These are phyloP conservation scores for Ellobius talpinus DNA, from an alignment of 2,113 vertebrate species.

Conservation along the genomic window DNA sequence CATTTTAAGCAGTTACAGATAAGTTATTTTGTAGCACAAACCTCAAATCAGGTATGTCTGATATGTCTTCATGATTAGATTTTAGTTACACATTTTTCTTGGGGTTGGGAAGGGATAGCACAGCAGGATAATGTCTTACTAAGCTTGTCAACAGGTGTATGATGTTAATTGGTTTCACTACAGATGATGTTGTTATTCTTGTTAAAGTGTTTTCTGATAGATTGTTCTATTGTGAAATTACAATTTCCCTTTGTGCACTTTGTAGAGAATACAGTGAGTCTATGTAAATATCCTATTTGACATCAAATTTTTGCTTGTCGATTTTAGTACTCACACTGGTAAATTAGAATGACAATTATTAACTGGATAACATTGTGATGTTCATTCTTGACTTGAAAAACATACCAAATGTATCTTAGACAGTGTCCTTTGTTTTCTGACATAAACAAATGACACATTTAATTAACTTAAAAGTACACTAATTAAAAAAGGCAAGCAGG, in stretches of 20 bases:
- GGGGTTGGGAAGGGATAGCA: accelerated
- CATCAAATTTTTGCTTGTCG: background rate
- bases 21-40: background rate
- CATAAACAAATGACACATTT: conserved; percentile 20
- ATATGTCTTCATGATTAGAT: background rate
- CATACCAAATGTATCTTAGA: background rate
- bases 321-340: background rate
- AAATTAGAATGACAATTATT: background rate
- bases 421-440: background rate
- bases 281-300: background rate
- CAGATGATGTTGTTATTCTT: background rate
- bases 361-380: background rate
- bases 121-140: background rate
- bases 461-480: background rate
- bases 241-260: background rate
- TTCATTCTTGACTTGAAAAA: background rate
- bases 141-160: background rate
- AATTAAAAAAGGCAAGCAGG: background rate
- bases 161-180: background rate
- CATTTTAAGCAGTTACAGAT: background rate
- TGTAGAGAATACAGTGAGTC: background rate
- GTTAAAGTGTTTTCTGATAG: background rate
- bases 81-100: background rate
- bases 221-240: background rate
- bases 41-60: background rate